Evolutionary conservation across 2,797 vertebrate genomes (phyloP).

Genomic region (Gallirallus australis): DNA sequence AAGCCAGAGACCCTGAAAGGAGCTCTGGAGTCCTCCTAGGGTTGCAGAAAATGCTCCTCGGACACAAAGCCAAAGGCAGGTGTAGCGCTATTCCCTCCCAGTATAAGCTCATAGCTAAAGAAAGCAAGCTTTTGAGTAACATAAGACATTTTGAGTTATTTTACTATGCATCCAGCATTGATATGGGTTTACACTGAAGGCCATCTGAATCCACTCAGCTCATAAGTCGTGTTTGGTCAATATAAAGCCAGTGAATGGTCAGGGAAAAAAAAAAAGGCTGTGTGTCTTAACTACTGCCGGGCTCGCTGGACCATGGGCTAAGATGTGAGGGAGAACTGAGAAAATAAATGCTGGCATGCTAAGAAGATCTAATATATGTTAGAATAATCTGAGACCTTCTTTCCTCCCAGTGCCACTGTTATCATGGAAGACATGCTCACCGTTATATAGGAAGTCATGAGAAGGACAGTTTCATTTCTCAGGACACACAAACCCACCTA

Average conservation of each 20-base stretch:
- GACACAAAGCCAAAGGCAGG: neutral
- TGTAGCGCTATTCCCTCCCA: neutral
- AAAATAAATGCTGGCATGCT: neutral
- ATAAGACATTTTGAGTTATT: neutral
- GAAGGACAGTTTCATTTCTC: neutral
- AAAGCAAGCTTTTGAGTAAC: neutral
- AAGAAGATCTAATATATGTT: neutral
- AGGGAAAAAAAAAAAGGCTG: neutral
- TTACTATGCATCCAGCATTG: neutral
- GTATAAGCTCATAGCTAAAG: neutral
- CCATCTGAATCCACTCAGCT: neutral
- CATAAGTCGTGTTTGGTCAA: neutral
- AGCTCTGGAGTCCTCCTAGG: neutral
- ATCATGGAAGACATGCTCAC: neutral
- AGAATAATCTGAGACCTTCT: neutral
- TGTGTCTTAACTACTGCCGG: neutral
- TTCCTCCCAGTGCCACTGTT: neutral
- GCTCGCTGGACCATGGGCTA: neutral
- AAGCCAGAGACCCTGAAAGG: neutral
- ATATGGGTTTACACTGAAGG: neutral
- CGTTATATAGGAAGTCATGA: rapidly evolving
- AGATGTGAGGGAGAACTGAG: neutral
- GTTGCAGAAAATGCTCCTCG: neutral
- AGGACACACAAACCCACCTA: neutral
- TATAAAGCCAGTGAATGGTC: neutral